phyloP scores from a whole-genome alignment of 2,113 vertebrate genomes.

The Thermophis baileyi region DNA sequence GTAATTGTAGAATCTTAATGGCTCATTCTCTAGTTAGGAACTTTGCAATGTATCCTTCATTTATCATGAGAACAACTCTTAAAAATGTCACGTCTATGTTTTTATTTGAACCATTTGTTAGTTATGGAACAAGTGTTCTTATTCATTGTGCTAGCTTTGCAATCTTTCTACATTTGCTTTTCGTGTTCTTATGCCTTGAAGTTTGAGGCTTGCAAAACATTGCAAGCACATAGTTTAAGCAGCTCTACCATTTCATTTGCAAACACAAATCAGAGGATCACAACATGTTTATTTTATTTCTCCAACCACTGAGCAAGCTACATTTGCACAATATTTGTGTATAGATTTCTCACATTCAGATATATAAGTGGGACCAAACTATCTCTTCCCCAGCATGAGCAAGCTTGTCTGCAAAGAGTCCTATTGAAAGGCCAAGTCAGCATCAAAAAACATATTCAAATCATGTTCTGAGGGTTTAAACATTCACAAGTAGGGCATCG shows the following conservation, averaged over 20 bases:
- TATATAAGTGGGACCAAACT: not conserved
- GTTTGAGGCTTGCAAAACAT: not conserved
- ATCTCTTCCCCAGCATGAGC: not conserved
- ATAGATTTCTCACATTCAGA: not conserved
- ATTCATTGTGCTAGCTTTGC: not conserved
- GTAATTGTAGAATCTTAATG: slow-evolving; percentile 4
- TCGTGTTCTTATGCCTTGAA: not conserved
- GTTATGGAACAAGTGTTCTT: not conserved
- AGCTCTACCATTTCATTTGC: not conserved
- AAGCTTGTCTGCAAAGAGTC: not conserved
- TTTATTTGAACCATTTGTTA: not conserved
- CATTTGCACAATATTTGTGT: not conserved
- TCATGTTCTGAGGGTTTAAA: not conserved
- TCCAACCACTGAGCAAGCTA: not conserved
- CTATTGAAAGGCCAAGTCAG: not conserved
- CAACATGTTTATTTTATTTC: not conserved
- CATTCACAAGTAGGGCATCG: not conserved
- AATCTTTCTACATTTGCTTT: not conserved
- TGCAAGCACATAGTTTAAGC: not conserved
- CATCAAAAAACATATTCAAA: not conserved
- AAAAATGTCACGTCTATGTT: not conserved
- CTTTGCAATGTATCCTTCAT: not conserved
- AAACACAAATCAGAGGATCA: not conserved
- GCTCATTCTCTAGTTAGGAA: not conserved
- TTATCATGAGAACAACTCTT: not conserved